Percentiles rank a stretch among this genome's conserved stretches.
Conservation (phyloP, 1,140 invertebrate species). For the Drosophila melanica region DNA sequence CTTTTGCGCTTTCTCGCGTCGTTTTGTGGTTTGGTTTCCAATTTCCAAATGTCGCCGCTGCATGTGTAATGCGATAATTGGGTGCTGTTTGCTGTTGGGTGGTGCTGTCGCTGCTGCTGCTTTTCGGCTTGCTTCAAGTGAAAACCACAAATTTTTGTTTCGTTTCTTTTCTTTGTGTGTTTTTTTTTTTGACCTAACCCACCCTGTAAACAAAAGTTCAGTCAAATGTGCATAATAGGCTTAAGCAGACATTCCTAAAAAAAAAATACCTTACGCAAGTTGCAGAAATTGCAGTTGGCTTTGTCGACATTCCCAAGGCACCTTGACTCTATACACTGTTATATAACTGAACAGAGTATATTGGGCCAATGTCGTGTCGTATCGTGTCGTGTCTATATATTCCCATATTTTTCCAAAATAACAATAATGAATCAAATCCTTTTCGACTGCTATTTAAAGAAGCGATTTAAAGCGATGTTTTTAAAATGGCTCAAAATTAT, state of each 20-base stretch:
- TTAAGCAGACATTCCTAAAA: neutral
- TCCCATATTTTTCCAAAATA: too few species aligned
- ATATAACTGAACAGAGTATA: too few species aligned
- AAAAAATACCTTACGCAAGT: neutral
- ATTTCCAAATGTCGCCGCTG: conserved; percentile 56
- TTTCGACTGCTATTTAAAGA: too few species aligned
- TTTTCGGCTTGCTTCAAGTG: neutral
- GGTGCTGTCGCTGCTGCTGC: neutral
- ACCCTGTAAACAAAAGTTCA: conserved; percentile 2
- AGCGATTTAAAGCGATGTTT: too few species aligned
- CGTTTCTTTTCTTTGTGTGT: neutral
- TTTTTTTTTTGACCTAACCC: neutral
- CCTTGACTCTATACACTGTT: too few species aligned
- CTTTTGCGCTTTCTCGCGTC: conserved; percentile 65
- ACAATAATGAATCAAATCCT: too few species aligned
- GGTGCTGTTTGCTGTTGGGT: conserved; percentile 14
- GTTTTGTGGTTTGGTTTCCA: conserved; percentile 57
- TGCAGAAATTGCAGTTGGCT: too few species aligned
- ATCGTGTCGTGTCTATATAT: too few species aligned
- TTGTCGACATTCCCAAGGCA: too few species aligned
- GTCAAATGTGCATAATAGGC: conserved; percentile 6
- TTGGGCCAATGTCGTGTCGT: too few species aligned
- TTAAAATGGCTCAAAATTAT: too few species aligned
- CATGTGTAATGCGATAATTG: conserved; percentile 63
- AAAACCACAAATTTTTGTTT: neutral